Evolutionary conservation across 2,113 vertebrate genomes (phyloP).

Genomic region (Peromyscus californicus): DNA sequence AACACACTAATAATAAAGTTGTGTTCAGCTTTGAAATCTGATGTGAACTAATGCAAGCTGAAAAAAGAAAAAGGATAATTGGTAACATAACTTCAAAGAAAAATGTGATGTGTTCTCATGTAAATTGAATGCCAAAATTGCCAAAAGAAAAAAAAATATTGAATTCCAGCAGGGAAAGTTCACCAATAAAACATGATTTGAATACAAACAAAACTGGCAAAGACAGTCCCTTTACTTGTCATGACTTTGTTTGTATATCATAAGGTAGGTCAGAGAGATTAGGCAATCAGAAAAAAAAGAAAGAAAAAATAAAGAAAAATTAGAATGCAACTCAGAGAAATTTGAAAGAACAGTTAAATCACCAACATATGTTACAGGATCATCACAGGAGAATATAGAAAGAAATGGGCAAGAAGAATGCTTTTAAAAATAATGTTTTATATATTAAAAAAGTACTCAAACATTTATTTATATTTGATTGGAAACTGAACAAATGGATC

Average conservation of each 20-base stretch:
- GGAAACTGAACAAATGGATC: background rate
- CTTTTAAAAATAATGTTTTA: background rate
- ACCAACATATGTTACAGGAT: background rate
- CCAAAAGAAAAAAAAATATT: background rate
- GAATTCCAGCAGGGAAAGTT: background rate
- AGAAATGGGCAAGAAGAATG: background rate
- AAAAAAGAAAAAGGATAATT: background rate
- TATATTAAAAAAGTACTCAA: background rate
- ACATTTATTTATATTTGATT: background rate
- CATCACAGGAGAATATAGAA: background rate
- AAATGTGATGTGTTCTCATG: background rate
- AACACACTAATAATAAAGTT: slow-evolving; percentile 5
- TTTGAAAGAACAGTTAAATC: background rate
- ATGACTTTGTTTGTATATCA: background rate
- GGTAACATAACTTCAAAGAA: background rate
- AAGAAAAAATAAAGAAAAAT: background rate
- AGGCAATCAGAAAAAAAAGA: background rate
- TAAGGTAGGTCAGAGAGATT: background rate
- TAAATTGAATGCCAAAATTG: background rate
- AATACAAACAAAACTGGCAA: background rate
- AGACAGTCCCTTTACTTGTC: background rate
- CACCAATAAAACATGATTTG: no score
- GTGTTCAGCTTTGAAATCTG: slow-evolving; percentile 45
- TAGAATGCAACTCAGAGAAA: background rate
- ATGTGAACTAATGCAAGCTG: background rate